Percentiles rank a stretch among this genome's conserved stretches.
phyloP scores from a whole-genome alignment of 2,113 vertebrate species.

The Labeo rohita region DNA sequence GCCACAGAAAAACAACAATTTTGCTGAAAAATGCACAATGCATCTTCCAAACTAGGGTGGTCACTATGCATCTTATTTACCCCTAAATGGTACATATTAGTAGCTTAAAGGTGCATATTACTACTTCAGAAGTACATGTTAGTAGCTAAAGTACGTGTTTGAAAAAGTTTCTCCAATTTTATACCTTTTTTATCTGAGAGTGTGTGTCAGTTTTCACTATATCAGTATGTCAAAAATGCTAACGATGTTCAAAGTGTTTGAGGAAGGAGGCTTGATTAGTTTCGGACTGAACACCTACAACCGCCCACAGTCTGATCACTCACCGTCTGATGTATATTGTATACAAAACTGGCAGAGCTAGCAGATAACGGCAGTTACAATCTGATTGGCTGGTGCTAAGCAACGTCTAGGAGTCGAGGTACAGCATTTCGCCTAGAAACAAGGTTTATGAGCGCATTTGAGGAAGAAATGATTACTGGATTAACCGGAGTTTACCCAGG shows the following conservation, averaged over 20 bases:
- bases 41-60: too few relatives aligned
- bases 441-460: not conserved
- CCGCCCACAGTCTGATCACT: not conserved
- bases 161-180: not conserved
- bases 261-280: not conserved
- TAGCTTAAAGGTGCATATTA: too few relatives aligned
- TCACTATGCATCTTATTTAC: too few relatives aligned
- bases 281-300: not conserved
- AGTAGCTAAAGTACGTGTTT: too few relatives aligned
- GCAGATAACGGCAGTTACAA: not conserved
- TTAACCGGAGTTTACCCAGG: not conserved
- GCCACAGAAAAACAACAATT: too few relatives aligned
- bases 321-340: not conserved
- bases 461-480: not conserved
- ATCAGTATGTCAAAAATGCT: not conserved
- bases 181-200: not conserved
- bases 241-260: not conserved
- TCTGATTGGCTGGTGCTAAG: not conserved
- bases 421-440: not conserved
- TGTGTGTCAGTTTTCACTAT: too few relatives aligned
- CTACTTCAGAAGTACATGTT: too few relatives aligned
- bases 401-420: not conserved
- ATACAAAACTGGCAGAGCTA: not conserved
- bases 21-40: too few relatives aligned
- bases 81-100: too few relatives aligned